phyloP scores from a whole-genome alignment of 2,113 vertebrate genomes.

The Poicephalus meyeri region DNA sequence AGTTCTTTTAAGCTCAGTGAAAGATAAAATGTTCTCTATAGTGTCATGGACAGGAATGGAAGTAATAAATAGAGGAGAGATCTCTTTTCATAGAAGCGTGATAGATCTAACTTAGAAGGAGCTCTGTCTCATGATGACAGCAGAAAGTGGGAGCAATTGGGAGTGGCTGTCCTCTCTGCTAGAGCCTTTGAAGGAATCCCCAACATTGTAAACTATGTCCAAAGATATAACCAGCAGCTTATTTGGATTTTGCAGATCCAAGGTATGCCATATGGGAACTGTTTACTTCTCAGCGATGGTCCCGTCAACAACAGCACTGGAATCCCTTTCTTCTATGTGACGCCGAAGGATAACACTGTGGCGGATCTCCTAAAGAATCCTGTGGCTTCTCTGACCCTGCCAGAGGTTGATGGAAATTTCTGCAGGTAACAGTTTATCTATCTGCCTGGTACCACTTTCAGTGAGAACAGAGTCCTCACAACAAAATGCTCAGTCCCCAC shows the following conservation, averaged over 20 bases:
- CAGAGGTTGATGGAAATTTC: conserved; percentile 83
- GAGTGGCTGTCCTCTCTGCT: neutral
- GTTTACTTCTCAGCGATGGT: conserved; percentile 87
- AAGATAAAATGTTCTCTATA: neutral
- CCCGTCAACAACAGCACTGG: conserved; percentile 87
- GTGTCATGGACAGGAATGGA: neutral
- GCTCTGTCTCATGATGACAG: neutral
- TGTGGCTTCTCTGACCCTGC: conserved; percentile 82
- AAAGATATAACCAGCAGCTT: neutral
- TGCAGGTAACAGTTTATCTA: conserved; percentile 78
- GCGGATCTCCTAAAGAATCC: conserved; percentile 82
- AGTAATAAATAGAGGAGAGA: neutral
- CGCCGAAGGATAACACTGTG: conserved; percentile 81
- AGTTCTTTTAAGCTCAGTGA: neutral
- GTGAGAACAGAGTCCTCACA: neutral
- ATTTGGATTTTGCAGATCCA: conserved; percentile 77
- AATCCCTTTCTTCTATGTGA: conserved; percentile 86
- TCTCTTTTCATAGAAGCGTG: neutral
- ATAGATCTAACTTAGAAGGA: neutral
- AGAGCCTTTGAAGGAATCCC: neutral
- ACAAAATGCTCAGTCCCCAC: neutral
- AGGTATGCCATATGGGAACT: conserved; percentile 88
- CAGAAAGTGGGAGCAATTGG: neutral
- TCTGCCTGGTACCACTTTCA: neutral
- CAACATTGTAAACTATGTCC: fast-evolving